A percentile compares a stretch with the other conserved stretches of the same genome.
phyloP scores from a whole-genome alignment of 2,888 invertebrate genomes.

The Osedax frankpressi region DNA sequence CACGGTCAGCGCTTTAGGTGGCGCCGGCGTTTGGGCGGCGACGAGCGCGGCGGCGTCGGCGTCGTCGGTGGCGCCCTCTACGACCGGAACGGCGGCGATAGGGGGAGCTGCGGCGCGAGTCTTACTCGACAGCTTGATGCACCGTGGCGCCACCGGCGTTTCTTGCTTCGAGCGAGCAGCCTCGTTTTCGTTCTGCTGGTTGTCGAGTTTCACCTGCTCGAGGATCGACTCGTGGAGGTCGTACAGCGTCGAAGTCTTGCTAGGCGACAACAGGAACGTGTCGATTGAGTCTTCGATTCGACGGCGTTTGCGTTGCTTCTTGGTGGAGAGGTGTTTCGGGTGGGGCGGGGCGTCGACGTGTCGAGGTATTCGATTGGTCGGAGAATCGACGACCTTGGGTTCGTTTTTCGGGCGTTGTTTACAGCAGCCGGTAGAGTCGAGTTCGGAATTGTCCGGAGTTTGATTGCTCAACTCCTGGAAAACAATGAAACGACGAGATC shows the following conservation, averaged over 20 bases:
- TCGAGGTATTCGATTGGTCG: too few species aligned
- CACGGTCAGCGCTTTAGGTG: not conserved
- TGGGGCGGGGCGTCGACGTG: not conserved
- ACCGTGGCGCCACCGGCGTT: not conserved
- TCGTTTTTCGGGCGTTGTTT: too few species aligned
- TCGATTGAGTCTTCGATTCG: not conserved
- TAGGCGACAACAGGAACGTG: not conserved
- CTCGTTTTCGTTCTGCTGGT: not conserved
- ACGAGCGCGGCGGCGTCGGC: not conserved
- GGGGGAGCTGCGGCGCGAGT: not conserved
- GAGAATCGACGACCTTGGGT: too few species aligned
- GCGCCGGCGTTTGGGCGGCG: not conserved
- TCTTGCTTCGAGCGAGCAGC: not conserved
- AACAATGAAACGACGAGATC: too few species aligned
- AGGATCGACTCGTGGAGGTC: not conserved
- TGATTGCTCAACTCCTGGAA: too few species aligned
- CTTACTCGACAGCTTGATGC: not conserved
- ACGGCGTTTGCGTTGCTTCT: not conserved
- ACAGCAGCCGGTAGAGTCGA: too few species aligned
- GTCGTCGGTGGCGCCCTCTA: not conserved
- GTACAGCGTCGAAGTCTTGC: not conserved
- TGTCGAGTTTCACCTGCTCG: not conserved
- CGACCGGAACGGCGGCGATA: not conserved
- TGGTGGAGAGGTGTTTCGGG: not conserved
- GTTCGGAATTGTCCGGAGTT: too few species aligned